These are phyloP conservation scores for Dinoponera quadriceps DNA, from an alignment of 1,140 invertebrate species.

Conservation along the genomic window DNA sequence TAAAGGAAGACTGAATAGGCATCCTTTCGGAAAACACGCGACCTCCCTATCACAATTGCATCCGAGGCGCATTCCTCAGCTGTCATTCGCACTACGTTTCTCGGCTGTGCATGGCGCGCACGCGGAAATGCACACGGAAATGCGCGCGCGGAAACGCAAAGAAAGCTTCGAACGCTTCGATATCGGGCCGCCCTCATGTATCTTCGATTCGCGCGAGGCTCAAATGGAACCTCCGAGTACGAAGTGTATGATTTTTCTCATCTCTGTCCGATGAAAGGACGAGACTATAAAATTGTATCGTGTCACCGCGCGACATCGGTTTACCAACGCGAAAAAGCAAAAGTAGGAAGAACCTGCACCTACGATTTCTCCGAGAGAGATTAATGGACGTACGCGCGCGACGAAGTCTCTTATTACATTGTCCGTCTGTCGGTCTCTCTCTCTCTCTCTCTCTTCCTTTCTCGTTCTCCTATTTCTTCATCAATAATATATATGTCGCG, in stretches of 20 bases:
- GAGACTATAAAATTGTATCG: background rate
- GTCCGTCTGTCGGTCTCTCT: no score
- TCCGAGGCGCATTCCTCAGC: conserved; percentile 65
- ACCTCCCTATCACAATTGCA: conserved; percentile 65
- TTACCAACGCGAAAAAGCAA: background rate
- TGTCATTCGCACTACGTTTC: conserved; percentile 67
- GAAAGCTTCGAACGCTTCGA: conserved; percentile 1
- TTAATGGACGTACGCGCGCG: no score
- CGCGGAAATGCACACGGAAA: conserved; percentile 6
- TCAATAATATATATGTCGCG: no score
- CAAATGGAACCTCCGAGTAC: background rate
- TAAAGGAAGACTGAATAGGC: conserved; percentile 64
- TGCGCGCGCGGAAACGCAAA: background rate
- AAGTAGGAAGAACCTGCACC: no score
- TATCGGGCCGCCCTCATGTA: background rate
- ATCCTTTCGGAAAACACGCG: conserved; percentile 51
- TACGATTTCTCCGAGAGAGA: no score
- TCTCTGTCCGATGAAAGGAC: background rate
- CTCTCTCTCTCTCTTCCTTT: no score
- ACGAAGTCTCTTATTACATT: background rate
- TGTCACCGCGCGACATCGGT: background rate
- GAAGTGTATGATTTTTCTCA: background rate
- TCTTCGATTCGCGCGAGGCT: background rate
- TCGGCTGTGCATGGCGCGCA: background rate
- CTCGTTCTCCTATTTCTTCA: no score